phyloP scores from a whole-genome alignment of 2,113 vertebrate species.

The Cyanocitta stelleri region DNA sequence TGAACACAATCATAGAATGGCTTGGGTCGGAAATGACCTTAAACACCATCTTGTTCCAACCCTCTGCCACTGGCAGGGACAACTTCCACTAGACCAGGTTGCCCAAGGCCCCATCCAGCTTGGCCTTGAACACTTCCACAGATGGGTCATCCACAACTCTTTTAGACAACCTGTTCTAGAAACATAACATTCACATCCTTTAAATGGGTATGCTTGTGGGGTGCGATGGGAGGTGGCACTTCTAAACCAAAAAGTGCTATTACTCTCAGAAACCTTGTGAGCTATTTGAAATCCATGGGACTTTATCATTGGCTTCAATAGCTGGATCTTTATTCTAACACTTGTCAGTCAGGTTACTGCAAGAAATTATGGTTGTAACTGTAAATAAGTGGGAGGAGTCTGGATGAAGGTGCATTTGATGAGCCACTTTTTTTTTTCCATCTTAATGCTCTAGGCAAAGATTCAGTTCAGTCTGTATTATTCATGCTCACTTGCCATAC shows the following conservation, averaged over 20 bases:
- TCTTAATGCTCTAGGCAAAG: background rate
- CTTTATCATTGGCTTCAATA: background rate
- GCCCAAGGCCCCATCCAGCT: background rate
- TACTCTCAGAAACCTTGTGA: background rate
- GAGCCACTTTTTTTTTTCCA: background rate
- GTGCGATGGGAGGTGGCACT: background rate
- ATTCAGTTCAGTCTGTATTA: background rate
- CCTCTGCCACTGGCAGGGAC: background rate
- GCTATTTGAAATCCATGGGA: background rate
- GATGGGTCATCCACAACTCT: background rate
- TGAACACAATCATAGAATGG: background rate
- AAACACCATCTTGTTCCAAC: background rate
- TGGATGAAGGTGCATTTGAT: background rate
- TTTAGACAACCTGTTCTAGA: background rate
- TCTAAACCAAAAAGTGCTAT: background rate
- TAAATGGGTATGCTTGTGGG: background rate
- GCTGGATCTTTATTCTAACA: background rate
- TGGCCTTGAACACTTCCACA: background rate
- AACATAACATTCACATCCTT: background rate
- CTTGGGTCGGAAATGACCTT: background rate
- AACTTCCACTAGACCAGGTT: background rate
- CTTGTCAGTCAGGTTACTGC: background rate
- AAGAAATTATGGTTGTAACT: background rate
- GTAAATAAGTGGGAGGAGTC: background rate
- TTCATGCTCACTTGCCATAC: background rate